Percentiles rank a stretch among this genome's conserved stretches.
Conservation (phyloP, 2,113 vertebrate species). For the Gracilinanus agilis region DNA sequence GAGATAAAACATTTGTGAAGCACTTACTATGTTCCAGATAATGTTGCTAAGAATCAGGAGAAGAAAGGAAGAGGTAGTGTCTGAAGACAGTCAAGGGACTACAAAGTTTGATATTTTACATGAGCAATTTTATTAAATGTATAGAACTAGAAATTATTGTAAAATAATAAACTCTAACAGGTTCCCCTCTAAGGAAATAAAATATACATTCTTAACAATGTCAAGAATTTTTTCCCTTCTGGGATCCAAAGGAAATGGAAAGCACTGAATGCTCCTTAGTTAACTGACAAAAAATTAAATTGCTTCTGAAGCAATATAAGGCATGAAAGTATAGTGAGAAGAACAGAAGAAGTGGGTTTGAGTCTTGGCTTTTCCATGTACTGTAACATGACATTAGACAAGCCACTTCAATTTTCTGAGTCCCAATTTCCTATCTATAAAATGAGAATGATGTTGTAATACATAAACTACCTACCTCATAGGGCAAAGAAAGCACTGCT, state of each 20-base stretch:
- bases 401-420: background rate
- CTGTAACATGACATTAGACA: background rate
- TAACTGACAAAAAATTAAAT: background rate
- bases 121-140: background rate
- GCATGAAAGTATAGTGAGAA: background rate
- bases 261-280: background rate
- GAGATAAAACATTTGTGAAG: background rate
- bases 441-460: background rate
- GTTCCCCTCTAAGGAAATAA: background rate
- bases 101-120: background rate
- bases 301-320: constrained; percentile 35
- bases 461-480: background rate
- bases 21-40: background rate
- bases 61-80: background rate
- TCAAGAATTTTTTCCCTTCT: background rate
- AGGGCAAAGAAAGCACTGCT: background rate
- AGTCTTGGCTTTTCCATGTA: background rate
- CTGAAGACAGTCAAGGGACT: background rate
- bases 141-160: background rate
- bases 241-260: background rate
- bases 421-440: background rate
- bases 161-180: background rate
- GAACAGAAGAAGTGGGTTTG: background rate
- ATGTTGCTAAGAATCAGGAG: background rate
- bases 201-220: background rate